Evolutionary conservation across 1,140 invertebrate genomes (phyloP).

Genomic region (Drosophila persimilis): DNA sequence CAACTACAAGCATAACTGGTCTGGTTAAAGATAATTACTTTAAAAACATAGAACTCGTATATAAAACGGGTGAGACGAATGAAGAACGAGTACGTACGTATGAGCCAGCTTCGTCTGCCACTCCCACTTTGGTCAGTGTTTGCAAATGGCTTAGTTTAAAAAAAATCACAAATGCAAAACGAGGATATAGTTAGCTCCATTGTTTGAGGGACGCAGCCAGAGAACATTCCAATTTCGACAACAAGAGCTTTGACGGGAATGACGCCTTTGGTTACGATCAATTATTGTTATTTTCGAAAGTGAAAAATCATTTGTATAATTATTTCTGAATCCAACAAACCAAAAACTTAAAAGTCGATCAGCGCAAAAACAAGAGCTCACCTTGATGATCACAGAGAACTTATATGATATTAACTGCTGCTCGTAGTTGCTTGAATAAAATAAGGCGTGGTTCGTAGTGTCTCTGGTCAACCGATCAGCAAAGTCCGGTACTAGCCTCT

Average conservation of each 20-base stretch:
- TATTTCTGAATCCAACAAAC: not conserved
- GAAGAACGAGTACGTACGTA: too few species aligned
- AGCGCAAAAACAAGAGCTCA: constrained; percentile 9
- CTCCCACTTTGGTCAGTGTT: too few species aligned
- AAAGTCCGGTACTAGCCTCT: constrained; percentile 25
- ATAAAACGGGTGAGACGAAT: too few species aligned
- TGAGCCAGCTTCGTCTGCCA: too few species aligned
- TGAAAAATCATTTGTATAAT: constrained; percentile 12
- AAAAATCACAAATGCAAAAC: too few species aligned
- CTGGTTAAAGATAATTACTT: constrained; percentile 11
- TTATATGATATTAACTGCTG: not conserved
- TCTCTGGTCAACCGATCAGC: not conserved
- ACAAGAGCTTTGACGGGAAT: not conserved
- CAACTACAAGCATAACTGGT: constrained; percentile 13
- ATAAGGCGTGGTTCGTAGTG: constrained; percentile 30
- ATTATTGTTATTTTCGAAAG: constrained; percentile 14
- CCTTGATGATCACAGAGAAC: constrained; percentile 9
- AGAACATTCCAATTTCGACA: not conserved
- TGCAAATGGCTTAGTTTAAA: too few species aligned
- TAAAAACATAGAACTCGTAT: too few species aligned
- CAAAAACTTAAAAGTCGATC: constrained; percentile 29
- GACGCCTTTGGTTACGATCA: not conserved
- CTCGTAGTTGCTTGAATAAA: not conserved
- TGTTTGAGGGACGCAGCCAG: too few species aligned
- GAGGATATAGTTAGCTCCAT: too few species aligned